phyloP scores from a whole-genome alignment of 2,113 vertebrate genomes.

The Plestiodon gilberti region DNA sequence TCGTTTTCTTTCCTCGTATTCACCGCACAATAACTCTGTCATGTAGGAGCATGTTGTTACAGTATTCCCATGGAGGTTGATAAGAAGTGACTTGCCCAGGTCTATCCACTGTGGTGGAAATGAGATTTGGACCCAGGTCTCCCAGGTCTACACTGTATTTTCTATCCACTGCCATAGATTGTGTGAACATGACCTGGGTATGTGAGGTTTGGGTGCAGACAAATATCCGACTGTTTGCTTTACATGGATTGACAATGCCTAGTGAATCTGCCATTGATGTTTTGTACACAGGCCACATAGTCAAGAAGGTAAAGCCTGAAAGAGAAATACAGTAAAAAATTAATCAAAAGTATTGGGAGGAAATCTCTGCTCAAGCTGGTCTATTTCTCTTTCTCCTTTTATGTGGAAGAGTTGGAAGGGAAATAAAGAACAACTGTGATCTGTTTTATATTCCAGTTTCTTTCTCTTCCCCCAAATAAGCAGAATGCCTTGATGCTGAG shows the following conservation, averaged over 20 bases:
- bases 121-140: not conserved
- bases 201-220: not conserved
- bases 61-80: not conserved
- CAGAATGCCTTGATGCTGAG: constrained; percentile 17
- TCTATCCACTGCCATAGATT: not conserved
- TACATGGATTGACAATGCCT: not conserved
- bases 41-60: no score
- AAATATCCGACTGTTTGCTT: not conserved
- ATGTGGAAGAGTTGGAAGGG: not conserved
- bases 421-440: constrained; percentile 22
- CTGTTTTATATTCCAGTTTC: constrained; percentile 15
- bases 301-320: not conserved
- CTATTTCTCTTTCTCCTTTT: constrained; percentile 12
- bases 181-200: not conserved
- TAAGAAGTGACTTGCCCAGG: not conserved
- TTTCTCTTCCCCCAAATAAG: constrained; percentile 17
- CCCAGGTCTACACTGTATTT: not conserved
- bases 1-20: no score
- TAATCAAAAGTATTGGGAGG: constrained; percentile 16
- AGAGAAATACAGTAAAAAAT: constrained; percentile 14
- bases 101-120: not conserved
- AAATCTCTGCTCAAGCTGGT: constrained; percentile 21
- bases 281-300: constrained; percentile 15
- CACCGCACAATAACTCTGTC: no score
- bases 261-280: constrained; percentile 9